Evolutionary conservation across 1,140 invertebrate species (phyloP).

Genomic region (Pinna nobilis): DNA sequence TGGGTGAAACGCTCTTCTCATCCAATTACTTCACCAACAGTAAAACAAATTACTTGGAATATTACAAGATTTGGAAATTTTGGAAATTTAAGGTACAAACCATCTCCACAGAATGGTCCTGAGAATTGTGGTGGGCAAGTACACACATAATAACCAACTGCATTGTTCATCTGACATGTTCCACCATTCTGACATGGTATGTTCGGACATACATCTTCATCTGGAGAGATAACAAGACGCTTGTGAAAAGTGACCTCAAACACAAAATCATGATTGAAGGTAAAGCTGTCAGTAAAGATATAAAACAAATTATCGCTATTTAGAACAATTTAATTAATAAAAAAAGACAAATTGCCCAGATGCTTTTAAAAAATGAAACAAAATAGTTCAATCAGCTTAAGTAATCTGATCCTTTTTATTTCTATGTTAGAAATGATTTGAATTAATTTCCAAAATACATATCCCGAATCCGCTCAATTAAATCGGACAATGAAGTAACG

Average conservation of each 20-base stretch:
- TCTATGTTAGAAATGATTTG: too few relatives aligned
- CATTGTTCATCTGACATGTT: conserved; percentile 76
- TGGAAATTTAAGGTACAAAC: background rate
- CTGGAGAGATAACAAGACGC: conserved; percentile 10
- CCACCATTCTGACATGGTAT: conserved; percentile 35
- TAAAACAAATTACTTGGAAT: background rate
- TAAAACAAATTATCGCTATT: conserved; percentile 76
- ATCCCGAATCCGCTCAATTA: too few relatives aligned
- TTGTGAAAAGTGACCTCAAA: background rate
- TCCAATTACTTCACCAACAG: too few relatives aligned
- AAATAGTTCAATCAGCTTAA: too few relatives aligned
- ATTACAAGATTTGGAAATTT: background rate
- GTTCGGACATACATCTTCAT: conserved; percentile 28
- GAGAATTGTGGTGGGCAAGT: conserved; percentile 19
- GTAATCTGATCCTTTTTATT: too few relatives aligned
- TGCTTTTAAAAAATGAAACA: background rate
- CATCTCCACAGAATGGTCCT: conserved; percentile 22
- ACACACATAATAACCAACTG: conserved; percentile 23
- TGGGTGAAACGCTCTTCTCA: too few relatives aligned
- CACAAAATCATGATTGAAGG: background rate
- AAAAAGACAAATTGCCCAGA: conserved; percentile 14
- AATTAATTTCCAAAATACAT: too few relatives aligned
- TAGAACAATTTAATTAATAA: conserved; percentile 43
- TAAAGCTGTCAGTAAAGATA: conserved; percentile 1
- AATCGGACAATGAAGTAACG: too few relatives aligned